Evolutionary conservation across 2,113 vertebrate genomes (phyloP).

Genomic region (Ariopsis seemanni): DNA sequence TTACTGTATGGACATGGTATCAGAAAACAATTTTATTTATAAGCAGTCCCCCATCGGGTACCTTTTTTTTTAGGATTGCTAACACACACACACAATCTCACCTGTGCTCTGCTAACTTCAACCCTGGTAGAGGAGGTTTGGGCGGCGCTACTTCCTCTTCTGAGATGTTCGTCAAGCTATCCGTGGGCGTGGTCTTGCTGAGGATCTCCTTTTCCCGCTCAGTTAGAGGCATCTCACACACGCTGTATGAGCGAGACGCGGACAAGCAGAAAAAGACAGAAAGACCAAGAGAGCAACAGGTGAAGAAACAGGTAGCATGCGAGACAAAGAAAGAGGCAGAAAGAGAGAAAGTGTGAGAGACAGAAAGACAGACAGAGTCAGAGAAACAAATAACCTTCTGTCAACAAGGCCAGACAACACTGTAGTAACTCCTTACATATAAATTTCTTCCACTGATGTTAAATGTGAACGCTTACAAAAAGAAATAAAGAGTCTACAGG

Average conservation of each 20-base stretch:
- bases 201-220: constrained; percentile 87
- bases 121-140: constrained; percentile 92
- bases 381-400: background rate
- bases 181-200: constrained; percentile 78
- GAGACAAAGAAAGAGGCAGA: background rate
- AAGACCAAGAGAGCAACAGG: background rate
- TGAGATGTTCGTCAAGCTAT: constrained; percentile 73
- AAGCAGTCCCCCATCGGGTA: no score
- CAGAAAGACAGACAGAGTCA: background rate
- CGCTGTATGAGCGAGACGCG: constrained; percentile 64
- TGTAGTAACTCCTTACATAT: background rate
- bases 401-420: background rate
- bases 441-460: background rate
- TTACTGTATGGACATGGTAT: no score
- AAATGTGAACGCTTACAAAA: background rate
- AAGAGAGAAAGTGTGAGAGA: background rate
- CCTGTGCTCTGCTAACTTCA: constrained; percentile 93
- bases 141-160: constrained; percentile 90
- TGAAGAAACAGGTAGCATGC: background rate
- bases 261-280: background rate
- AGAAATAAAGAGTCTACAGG: background rate
- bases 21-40: no score
- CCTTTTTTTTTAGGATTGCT: no score
- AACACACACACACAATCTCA: constrained; percentile 50
- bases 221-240: constrained; percentile 80